Percentiles rank a stretch among this genome's conserved stretches.
These are phyloP conservation scores for Drosophila lacertosa DNA, from an alignment of 1,140 invertebrate species.

Conservation along the genomic window DNA sequence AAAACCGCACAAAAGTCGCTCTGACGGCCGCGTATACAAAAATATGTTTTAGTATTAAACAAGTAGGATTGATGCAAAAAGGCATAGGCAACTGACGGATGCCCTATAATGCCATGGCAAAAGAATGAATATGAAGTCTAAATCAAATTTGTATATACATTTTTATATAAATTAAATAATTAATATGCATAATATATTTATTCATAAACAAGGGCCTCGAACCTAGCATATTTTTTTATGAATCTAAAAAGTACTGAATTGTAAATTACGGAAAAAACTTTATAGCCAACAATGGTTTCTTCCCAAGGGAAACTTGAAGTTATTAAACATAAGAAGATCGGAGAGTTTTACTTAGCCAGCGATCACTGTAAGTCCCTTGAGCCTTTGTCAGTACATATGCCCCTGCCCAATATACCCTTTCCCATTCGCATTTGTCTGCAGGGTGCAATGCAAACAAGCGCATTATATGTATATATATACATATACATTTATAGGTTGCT, in stretches of 20 bases:
- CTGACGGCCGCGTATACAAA: conserved; percentile 25
- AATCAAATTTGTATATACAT: no score
- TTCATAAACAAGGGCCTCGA: no score
- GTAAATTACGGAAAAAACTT: no score
- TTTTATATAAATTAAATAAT: not conserved
- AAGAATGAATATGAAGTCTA: not conserved
- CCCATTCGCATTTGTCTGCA: not conserved
- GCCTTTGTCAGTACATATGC: not conserved
- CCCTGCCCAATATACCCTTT: not conserved
- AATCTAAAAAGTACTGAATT: no score
- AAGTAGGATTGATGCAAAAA: not conserved
- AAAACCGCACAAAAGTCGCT: conserved; percentile 41
- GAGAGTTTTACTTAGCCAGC: not conserved
- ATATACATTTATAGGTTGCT: conserved; percentile 4
- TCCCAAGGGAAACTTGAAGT: no score
- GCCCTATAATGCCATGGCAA: conserved; percentile 10
- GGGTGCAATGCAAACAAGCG: conserved; percentile 33
- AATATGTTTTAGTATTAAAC: conserved; percentile 2
- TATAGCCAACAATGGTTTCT: no score
- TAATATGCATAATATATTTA: not conserved
- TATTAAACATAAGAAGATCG: no score
- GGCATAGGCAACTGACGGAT: not conserved
- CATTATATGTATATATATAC: conserved; percentile 11
- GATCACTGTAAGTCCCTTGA: not conserved
- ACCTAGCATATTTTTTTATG: no score